Base-by-base conservation (phyloP, 2,113 vertebrate genomes). In the Rhombomys opimus region DNA sequence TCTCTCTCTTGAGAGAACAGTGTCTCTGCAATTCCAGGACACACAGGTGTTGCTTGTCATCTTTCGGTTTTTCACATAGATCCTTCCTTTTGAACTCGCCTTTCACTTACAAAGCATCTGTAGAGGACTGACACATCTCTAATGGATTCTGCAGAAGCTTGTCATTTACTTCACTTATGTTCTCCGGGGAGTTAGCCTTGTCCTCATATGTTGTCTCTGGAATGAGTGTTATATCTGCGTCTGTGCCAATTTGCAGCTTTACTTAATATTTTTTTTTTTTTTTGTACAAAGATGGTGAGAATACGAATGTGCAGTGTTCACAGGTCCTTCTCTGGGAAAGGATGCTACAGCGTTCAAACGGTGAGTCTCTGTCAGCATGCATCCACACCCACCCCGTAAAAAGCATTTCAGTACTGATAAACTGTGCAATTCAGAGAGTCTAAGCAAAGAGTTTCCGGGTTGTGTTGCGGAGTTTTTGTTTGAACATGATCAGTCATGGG, bases 261-360 rank as follows among this genome's bases (percentile, higher is more conserved):
- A 97, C 82, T 95, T 96, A 67, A 92, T n/a, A n/a, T n/a, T n/a
- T 91, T 97, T 97, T 95, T 97, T 92, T 61, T 95, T 97, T 90
- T 57, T 90, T 68, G 59, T 46, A 46, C 91, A 87, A 91, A 80
- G 97, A 23, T 92, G 94, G 81, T 52, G 1, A 97, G 95, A 25
- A 61, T 85, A 35, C 90, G 75, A 88, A 57, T 96, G 32, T 94
- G n/a, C 35, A 86, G 12, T 89, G 86, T 91, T 82, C 96, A 54
- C 1, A 94, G 97, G 17, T 90, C 86, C 7, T 95, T 87, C 38
- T 61, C 7, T 7, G 95, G 77, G 87, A 93, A 63, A 25, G 81
- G 22, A 63, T 23, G 17, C 10, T 92, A 11, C 17, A 84, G 27
- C 7, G 90, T 73, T 82, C 82, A 77, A 52, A 23, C 5, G 72